Base-by-base conservation (phyloP, 2,888 invertebrate genomes). In the Chouioia cunea region DNA sequence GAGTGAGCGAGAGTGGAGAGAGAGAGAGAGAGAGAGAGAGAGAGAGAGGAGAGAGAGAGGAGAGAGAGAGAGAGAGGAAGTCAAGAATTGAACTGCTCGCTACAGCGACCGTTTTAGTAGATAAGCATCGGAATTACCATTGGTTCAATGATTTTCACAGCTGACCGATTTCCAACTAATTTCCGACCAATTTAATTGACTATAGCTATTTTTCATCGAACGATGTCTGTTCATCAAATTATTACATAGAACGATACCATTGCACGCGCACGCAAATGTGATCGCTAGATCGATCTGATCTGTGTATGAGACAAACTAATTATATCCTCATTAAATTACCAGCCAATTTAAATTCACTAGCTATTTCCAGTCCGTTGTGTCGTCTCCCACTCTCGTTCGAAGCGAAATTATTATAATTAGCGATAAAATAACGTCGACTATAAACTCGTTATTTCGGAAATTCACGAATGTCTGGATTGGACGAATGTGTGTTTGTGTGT, bases 391-490 rank as follows among this genome's bases (percentile, higher is more conserved):
- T 27, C 27, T 27, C 27, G 27, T 27, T 27, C 36, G 36, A 36
- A 6, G 36, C 12, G 36, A 36, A 20, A 65, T 63, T 63, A 66
- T 68, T 64, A 57, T 53, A 56, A 69, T 65, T 23, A 60, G 44
- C 36, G 65, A 65, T 59, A 60, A 65, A 64, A 64, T 44, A 44
- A 36, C 64, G 60, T 0, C 48, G 18, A 48, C 8, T 54, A 65
- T 6, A 36, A n/a, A n/a, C 60, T 68, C 65, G 36, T 36, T 36
- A 56, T 56, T 71, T 65, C 44, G 46, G 27, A 65, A 65, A 65
- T 57, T 36, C 36, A 10, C 36, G 10, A 10, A 36, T 36, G 1
- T 6, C 53, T 52, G 18, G 62, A 65, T n/a, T 36, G 36, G 1
- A 10, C 12, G 36, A 10, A 10, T 10, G 53, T 20, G 43, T 36